Evolutionary conservation across 2,797 vertebrate genomes (phyloP), one percentile per base, ranked within the genome.

Genomic region (Anguilla pacifica): DNA sequence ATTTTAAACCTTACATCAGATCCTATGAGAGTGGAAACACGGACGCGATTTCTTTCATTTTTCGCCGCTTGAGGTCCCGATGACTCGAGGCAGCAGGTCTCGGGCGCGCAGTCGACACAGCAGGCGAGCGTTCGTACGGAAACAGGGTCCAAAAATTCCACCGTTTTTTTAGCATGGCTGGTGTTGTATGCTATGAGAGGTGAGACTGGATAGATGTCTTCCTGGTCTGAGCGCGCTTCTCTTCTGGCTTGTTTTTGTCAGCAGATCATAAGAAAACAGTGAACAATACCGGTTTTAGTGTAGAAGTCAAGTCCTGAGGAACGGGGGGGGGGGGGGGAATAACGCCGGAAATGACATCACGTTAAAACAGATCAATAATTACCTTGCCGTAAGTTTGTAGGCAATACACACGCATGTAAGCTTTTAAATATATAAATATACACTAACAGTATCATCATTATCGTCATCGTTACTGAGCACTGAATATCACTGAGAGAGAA

Each of bases 161-260:
- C 89, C 51, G 89, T 86, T 89, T 89, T 89, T 86, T 28, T 70
- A 91, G 91, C 92, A 93, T 92, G 90, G 86, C 86, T 85, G 13
- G 82, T 89, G 85, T 82, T 43, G 49, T 22, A 85, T 92, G 85
- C 84, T 35, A 83, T 67, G 81, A 57, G 79, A 53, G 70, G 25
- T 93, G 91, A 90, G 93, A 94, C 93, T 94, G 94, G 93, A 95
- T 94, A 94, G 94, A 92, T 86, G 51, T 86, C 90, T 93, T 93
- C 93, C 93, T 95, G 94, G 92, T 94, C 91, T 90, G 64, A 92
- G 89, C 93, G 94, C 94, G 93, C 93, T 93, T 53, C 51, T 53
- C 92, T 87, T n/a, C 9, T 82, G 46, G 46, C 13, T 17, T 22
- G 39, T 39, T 35, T 82, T 43, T 46, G 51, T 57, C 28, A 19